Evolutionary conservation across 2,113 vertebrate genomes (phyloP), one percentile per base, ranked within the genome.

Genomic region (Myodes glareolus): DNA sequence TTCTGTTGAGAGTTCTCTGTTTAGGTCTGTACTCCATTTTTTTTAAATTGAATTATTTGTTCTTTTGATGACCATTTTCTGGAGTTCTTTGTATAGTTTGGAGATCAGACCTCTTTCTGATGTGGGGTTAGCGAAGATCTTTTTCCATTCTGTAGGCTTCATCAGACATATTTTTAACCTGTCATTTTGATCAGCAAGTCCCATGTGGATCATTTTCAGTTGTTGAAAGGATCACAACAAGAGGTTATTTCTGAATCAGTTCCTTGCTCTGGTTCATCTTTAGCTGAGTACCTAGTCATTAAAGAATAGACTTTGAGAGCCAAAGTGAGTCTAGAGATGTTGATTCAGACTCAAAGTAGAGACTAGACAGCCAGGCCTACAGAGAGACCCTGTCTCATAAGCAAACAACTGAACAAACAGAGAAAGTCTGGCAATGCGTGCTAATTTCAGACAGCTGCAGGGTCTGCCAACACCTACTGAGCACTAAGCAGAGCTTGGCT

Each of bases 111-210:
- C 3, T 58, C 55, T 58, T 4, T 58, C 55, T 58, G 55, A 58
- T 58, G 17, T 58, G 55, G 55, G 55, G 55, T 58, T 58, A 19
- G 55, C 19, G 55, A 58, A 58, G 55, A 58, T 58, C 55, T 58
- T 58, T 58, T 58, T 58, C 55, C 55, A 58, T 58, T 58, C 55
- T 58, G 55, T 58, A 58, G 17, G 55, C 55, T 58, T 16, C 17
- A 19, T 19, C 78, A 91, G 73, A 68, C 17, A 25, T 19, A 47
- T 93, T 96, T 88, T 91, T 94, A 94, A 92, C 68, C 58, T 94
- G 94, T 94, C 52, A 90, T 50, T 21, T 97, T 89, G 88, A 94
- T 92, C 52, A 82, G 47, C n/a, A 97, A 88, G 45, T 25, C 70
- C 80, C 52, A 27, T 14, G 47, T 58, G 55, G 90, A 47, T 81